phyloP scores from a whole-genome alignment of 2,888 invertebrate species.

The Argyra leucocephala region DNA sequence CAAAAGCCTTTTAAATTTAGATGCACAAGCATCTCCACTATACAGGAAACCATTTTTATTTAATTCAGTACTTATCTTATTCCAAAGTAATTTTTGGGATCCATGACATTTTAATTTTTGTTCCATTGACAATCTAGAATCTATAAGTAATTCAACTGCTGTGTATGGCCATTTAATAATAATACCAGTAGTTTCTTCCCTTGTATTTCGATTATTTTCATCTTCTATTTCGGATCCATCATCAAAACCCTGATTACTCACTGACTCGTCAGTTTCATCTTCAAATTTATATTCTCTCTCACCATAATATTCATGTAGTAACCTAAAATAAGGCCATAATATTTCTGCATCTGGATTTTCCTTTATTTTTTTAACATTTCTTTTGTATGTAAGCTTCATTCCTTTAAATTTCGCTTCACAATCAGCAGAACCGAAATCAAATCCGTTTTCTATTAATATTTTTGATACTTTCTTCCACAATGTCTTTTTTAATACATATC shows the following conservation, averaged over 20 bases:
- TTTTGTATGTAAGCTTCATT: background rate
- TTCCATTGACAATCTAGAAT: background rate
- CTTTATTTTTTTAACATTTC: background rate
- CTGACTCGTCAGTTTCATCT: background rate
- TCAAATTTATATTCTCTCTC: background rate
- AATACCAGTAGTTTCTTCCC: background rate
- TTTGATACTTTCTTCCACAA: background rate
- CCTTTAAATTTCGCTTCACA: background rate
- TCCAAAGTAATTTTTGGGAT: background rate
- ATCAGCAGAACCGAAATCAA: background rate
- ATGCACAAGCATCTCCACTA: background rate
- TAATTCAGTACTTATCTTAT: background rate
- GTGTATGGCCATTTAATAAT: background rate
- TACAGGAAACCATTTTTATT: background rate
- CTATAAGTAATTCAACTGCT: background rate
- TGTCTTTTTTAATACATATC: background rate
- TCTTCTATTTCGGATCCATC: background rate
- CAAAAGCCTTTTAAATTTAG: background rate
- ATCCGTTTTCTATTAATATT: background rate
- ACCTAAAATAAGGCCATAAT: background rate
- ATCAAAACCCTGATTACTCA: background rate
- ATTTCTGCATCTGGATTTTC: background rate
- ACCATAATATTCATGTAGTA: background rate
- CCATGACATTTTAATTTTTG: background rate
- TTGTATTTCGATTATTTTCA: too few relatives aligned